Conservation (phyloP, 2,113 vertebrate genomes). For the Cynoglossus semilaevis region DNA sequence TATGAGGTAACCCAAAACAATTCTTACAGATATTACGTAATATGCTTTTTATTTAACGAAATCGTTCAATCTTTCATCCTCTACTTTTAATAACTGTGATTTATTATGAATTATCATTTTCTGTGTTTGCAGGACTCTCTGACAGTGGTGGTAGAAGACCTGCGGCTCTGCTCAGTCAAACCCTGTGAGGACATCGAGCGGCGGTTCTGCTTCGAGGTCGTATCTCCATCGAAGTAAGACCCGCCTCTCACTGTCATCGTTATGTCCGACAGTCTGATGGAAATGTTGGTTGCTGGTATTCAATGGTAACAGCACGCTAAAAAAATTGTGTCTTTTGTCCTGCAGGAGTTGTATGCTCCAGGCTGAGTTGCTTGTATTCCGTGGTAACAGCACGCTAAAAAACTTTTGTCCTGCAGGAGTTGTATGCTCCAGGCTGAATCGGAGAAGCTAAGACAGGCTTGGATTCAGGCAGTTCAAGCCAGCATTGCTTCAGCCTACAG, state of each 20-base stretch:
- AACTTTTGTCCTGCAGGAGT: constrained; percentile 90
- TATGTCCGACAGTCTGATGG: too few species aligned
- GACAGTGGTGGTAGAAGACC: constrained; percentile 95
- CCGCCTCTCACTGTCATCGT: neutral
- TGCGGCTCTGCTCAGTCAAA: constrained; percentile 92
- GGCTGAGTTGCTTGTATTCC: too few species aligned
- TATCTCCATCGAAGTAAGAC: constrained; percentile 95
- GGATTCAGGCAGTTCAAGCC: constrained; percentile 96
- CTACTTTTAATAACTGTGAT: too few species aligned
- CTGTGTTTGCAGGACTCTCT: constrained; percentile 81
- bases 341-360: constrained; percentile 93
- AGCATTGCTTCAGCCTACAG: constrained; percentile 96
- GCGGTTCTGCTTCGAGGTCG: constrained; percentile 97
- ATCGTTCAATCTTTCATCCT: too few species aligned
- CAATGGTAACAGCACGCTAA: too few species aligned
- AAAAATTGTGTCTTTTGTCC: too few species aligned
- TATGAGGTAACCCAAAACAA: too few species aligned
- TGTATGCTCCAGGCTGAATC: constrained; percentile 98
- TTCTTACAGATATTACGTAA: neutral
- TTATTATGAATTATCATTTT: too few species aligned
- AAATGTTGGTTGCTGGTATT: too few species aligned
- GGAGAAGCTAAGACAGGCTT: constrained; percentile 89
- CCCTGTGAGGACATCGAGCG: constrained; percentile 95
- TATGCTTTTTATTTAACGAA: neutral
- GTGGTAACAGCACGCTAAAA: too few species aligned